Percentiles rank a stretch among this genome's conserved stretches.
phyloP scores from a whole-genome alignment of 2,113 vertebrate genomes.

The Dasypus novemcinctus region DNA sequence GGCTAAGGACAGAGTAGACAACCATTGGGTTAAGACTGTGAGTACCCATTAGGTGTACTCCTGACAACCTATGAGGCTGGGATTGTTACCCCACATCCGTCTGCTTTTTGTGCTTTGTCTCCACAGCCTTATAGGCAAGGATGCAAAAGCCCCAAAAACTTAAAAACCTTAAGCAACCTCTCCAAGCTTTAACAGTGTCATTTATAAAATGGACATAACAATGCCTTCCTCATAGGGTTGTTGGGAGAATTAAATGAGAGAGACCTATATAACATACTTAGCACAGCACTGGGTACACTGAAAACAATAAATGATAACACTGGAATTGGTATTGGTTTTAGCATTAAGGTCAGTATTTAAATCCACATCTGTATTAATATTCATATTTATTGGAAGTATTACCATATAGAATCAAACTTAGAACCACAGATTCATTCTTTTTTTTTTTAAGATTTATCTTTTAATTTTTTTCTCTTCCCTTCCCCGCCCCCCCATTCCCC shows the following conservation, averaged over 20 bases:
- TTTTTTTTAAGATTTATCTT: too few relatives aligned
- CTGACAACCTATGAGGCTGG: neutral
- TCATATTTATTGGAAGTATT: neutral
- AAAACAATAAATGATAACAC: neutral
- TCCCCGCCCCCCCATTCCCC: too few relatives aligned
- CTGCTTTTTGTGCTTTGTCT: neutral
- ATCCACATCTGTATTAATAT: neutral
- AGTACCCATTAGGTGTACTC: neutral
- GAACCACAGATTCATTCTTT: neutral
- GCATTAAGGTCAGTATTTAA: neutral
- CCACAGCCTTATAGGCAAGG: neutral
- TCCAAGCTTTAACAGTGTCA: neutral
- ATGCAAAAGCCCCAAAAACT: conserved; percentile 14
- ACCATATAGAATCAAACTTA: neutral
- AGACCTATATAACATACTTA: neutral
- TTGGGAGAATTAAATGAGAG: conserved; percentile 1
- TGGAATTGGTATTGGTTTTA: neutral
- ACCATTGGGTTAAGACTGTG: neutral
- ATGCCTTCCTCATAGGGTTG: neutral
- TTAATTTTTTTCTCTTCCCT: too few relatives aligned
- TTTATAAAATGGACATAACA: neutral
- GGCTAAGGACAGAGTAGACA: neutral
- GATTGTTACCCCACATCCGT: neutral
- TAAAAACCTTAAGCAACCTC: neutral
- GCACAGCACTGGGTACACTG: neutral